A percentile compares a stretch with the other conserved stretches of the same genome.
phyloP scores from a whole-genome alignment of 2,888 invertebrate genomes.

The Andrena flavipes region DNA sequence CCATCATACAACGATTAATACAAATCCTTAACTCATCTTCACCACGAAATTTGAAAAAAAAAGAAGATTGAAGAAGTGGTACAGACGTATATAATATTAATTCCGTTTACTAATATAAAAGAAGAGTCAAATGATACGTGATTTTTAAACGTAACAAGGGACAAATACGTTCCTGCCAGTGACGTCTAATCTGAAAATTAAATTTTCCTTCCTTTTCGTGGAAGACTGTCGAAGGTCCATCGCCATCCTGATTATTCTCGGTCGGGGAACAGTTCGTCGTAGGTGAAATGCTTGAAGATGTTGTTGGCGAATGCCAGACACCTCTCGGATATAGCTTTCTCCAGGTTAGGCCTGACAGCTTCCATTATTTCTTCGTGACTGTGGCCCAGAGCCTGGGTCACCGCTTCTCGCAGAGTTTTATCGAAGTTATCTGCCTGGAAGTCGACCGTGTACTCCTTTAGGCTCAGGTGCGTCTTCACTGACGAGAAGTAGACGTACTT shows the following conservation, averaged over 20 bases:
- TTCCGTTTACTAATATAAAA: no score
- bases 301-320: conserved; percentile 78
- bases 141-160: no score
- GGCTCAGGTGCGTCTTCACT: conserved; percentile 70
- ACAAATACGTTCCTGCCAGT: no score
- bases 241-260: conserved; percentile 63
- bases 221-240: no score
- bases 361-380: conserved; percentile 81
- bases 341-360: conserved; percentile 79
- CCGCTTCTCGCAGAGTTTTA: conserved; percentile 67
- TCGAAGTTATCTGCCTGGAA: conserved; percentile 63
- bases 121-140: no score
- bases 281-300: conserved; percentile 79
- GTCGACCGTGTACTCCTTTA: conserved; percentile 71
- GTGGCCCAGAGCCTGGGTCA: conserved; percentile 70
- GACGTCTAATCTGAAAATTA: not conserved
- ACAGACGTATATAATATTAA: no score
- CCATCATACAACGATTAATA: no score
- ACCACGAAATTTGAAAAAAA: no score
- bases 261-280: conserved; percentile 82
- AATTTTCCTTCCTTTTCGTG: not conserved
- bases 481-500: conserved; percentile 71
- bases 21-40: no score
- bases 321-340: conserved; percentile 77
- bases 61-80: no score